Percentiles rank a stretch among this genome's conserved stretches.
phyloP scores from a whole-genome alignment of 2,113 vertebrate genomes.

The Eudyptes chrysolophus region DNA sequence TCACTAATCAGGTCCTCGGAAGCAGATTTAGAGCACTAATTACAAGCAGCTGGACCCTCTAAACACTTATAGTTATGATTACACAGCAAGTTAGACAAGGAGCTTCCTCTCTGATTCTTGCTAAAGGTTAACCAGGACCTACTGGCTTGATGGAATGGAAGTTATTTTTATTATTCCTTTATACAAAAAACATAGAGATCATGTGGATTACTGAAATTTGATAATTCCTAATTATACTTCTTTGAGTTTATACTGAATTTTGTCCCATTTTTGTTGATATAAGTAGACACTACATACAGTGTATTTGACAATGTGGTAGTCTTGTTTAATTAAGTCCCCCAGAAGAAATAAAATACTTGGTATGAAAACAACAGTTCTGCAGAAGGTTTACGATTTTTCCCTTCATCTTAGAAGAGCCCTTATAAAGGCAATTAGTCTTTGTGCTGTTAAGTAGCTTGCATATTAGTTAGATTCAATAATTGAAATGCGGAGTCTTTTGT shows the following conservation, averaged over 20 bases:
- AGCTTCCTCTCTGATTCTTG: not conserved
- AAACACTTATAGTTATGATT: not conserved
- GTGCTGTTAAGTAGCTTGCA: not conserved
- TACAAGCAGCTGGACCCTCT: not conserved
- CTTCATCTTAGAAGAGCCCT: not conserved
- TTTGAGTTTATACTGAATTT: not conserved
- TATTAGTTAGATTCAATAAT: not conserved
- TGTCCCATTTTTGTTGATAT: not conserved
- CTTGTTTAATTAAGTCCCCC: not conserved
- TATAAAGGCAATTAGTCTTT: not conserved
- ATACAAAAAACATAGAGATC: not conserved
- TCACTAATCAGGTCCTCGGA: not conserved
- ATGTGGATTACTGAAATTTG: not conserved
- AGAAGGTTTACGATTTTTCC: not conserved
- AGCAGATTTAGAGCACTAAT: not conserved
- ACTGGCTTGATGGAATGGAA: not conserved
- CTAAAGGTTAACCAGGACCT: not conserved
- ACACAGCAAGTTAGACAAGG: not conserved
- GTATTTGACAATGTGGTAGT: not conserved
- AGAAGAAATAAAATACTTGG: not conserved
- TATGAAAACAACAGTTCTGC: not conserved
- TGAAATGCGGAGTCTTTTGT: not conserved
- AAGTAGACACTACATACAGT: not conserved
- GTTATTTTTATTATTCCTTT: not conserved
- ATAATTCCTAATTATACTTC: not conserved